A percentile compares a stretch with the other conserved stretches of the same genome.
phyloP scores from a whole-genome alignment of 2,113 vertebrate genomes.

The Aspiorhynchus laticeps region DNA sequence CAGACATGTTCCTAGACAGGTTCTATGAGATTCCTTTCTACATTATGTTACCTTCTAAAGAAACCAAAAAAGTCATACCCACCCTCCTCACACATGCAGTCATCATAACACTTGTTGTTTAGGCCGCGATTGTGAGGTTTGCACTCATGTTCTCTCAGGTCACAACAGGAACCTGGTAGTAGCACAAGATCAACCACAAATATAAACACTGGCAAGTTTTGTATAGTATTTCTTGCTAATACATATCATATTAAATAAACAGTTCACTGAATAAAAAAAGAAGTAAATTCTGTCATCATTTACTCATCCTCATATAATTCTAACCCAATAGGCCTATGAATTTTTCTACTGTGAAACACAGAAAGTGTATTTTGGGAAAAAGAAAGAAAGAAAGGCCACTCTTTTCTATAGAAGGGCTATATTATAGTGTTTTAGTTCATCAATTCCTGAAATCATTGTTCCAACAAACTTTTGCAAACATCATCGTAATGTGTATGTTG shows the following conservation, averaged over 20 bases:
- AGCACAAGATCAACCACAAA: background rate
- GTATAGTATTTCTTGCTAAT: background rate
- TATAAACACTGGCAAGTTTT: background rate
- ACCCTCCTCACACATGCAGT: constrained; percentile 99
- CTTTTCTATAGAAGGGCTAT: background rate
- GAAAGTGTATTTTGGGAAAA: background rate
- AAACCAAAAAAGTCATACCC: constrained; percentile 56
- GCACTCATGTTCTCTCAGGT: constrained; percentile 90
- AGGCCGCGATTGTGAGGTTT: constrained; percentile 91
- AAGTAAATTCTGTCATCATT: background rate
- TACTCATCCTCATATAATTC: constrained; percentile 78
- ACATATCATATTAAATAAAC: background rate
- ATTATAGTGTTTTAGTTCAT: background rate
- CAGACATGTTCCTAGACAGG: background rate
- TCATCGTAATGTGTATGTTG: background rate
- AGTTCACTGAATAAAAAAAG: too few relatives aligned
- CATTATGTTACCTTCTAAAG: background rate
- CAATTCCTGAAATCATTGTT: background rate
- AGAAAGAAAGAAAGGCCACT: background rate
- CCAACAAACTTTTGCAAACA: background rate
- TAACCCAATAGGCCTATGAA: background rate
- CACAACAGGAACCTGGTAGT: constrained; percentile 89
- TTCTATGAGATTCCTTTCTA: background rate
- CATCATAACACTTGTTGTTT: constrained; percentile 97
- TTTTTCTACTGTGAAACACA: constrained; percentile 51